A percentile compares a stretch with the other conserved stretches of the same genome.
These are phyloP conservation scores for Xylophagus ater DNA, from an alignment of 2,888 invertebrate genomes.

Conservation along the genomic window DNA sequence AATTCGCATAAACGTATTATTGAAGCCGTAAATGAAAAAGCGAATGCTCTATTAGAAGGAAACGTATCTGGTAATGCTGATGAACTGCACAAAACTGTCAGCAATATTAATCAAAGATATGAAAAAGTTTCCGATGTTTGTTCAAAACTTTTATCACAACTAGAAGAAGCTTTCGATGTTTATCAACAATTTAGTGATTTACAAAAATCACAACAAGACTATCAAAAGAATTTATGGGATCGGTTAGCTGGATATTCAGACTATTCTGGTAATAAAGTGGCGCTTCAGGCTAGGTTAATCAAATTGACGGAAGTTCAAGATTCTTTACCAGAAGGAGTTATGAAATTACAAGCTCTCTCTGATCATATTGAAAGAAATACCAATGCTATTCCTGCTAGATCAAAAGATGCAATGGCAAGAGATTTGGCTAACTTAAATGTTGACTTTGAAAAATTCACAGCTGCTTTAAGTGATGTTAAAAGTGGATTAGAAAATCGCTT, in stretches of 20 bases:
- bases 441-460: conserved; percentile 72
- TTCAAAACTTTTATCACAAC: conserved; percentile 54
- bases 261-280: conserved; percentile 75
- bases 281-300: conserved; percentile 66
- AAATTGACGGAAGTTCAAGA: conserved; percentile 74
- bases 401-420: conserved; percentile 73
- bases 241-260: conserved; percentile 72
- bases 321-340: conserved; percentile 62
- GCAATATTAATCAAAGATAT: conserved; percentile 65
- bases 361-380: conserved; percentile 61
- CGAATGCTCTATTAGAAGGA: conserved; percentile 54
- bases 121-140: conserved; percentile 57
- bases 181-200: conserved; percentile 79
- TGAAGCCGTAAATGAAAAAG: conserved; percentile 83
- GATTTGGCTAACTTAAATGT: conserved; percentile 69
- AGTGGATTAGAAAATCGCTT: conserved; percentile 72
- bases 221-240: conserved; percentile 85
- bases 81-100: conserved; percentile 57
- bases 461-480: conserved; percentile 64
- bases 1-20: conserved; percentile 80
- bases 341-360: conserved; percentile 63
- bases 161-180: conserved; percentile 66
- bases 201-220: conserved; percentile 77
- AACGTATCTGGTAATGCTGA: conserved; percentile 34
- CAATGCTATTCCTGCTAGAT: conserved; percentile 62